Percentiles rank a stretch among this genome's conserved stretches.
These are phyloP conservation scores for Chaitophorus viminalis DNA, from an alignment of 2,888 invertebrate genomes.

Conservation along the genomic window DNA sequence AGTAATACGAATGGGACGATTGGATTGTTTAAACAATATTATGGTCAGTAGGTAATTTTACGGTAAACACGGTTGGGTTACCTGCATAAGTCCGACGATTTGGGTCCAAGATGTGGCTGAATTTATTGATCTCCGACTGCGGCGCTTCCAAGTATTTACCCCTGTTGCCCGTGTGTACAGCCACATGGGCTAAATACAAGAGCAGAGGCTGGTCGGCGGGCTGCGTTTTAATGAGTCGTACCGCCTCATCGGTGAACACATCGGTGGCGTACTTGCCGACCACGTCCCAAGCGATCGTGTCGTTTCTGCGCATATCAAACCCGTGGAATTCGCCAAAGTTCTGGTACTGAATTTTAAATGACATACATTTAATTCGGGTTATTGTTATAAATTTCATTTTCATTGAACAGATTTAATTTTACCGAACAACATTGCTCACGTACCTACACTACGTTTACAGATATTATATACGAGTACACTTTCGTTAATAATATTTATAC, in stretches of 20 bases:
- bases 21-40: no score
- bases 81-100: constrained; percentile 80
- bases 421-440: no score
- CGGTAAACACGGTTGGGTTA: constrained; percentile 66
- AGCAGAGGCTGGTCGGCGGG: constrained; percentile 68
- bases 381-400: no score
- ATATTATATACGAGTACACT: neutral
- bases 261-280: constrained; percentile 69
- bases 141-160: constrained; percentile 69
- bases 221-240: constrained; percentile 68
- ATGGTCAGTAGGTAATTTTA: no score
- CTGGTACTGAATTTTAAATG: constrained; percentile 63
- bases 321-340: constrained; percentile 66
- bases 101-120: constrained; percentile 76
- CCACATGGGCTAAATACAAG: constrained; percentile 71
- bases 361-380: neutral
- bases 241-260: constrained; percentile 69
- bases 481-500: neutral
- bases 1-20: no score
- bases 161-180: constrained; percentile 70
- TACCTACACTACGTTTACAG: no score
- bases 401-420: no score
- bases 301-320: constrained; percentile 68
- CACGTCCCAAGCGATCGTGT: constrained; percentile 66
- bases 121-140: constrained; percentile 74